Evolutionary conservation across 2,888 invertebrate genomes (phyloP).

Genomic region (Eilema caniola): DNA sequence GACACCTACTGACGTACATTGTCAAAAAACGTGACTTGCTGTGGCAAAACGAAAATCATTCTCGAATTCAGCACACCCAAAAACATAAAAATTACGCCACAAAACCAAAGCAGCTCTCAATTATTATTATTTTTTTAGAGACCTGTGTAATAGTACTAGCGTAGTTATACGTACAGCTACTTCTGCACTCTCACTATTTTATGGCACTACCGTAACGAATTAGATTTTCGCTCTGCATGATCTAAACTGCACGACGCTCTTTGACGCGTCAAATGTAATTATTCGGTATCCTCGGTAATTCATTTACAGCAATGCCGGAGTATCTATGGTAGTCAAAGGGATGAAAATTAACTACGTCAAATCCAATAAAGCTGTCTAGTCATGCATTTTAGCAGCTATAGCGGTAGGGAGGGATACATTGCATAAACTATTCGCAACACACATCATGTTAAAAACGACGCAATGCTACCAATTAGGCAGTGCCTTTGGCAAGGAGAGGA

Average conservation of each 20-base stretch:
- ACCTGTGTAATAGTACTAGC: too few species aligned
- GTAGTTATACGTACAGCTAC: too few species aligned
- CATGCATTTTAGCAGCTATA: background rate
- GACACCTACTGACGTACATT: too few species aligned
- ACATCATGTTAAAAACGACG: background rate
- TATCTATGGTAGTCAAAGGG: background rate
- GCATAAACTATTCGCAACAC: too few species aligned
- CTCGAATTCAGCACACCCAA: too few species aligned
- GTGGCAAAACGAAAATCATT: too few species aligned
- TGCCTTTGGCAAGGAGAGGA: background rate
- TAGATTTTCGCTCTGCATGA: background rate
- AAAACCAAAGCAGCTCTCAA: too few species aligned
- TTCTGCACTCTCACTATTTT: background rate
- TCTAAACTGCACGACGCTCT: background rate
- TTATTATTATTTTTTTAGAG: too few species aligned
- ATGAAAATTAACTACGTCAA: background rate
- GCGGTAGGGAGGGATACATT: too few species aligned
- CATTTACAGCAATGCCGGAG: background rate
- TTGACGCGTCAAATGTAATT: background rate
- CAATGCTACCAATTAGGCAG: background rate
- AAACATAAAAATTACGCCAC: too few species aligned
- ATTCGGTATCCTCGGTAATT: background rate
- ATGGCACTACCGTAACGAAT: background rate
- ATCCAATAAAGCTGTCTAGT: background rate
- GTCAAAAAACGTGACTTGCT: too few species aligned